phyloP scores from a whole-genome alignment of 2,888 invertebrate species.

The Scaptomyza tumidula region DNA sequence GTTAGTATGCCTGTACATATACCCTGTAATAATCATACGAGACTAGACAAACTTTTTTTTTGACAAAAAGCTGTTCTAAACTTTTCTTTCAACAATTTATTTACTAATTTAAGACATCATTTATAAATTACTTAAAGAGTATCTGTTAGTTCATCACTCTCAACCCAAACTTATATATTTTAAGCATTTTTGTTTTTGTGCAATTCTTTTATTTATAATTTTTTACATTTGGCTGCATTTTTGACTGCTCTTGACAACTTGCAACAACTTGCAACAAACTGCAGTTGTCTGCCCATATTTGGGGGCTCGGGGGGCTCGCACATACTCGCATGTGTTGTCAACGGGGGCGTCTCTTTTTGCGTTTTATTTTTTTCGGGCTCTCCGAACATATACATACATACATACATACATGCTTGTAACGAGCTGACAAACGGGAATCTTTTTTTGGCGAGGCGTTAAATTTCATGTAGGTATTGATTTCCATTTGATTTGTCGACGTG shows the following conservation, averaged over 20 bases:
- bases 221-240: conserved; percentile 46
- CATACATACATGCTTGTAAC: conserved; percentile 27
- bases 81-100: no score
- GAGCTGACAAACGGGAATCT: conserved; percentile 43
- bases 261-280: conserved; percentile 30
- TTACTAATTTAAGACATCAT: background rate
- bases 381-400: background rate
- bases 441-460: conserved; percentile 59
- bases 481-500: conserved; percentile 70
- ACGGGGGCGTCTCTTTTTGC: conserved; percentile 33
- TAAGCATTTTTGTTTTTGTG: conserved; percentile 33
- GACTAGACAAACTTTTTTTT: background rate
- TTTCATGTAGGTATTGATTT: conserved; percentile 77
- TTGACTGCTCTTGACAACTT: conserved; percentile 62
- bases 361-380: background rate
- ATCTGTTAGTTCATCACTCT: conserved; percentile 6
- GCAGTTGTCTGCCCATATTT: conserved; percentile 55
- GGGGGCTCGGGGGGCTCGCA: conserved; percentile 5
- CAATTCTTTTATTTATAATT: conserved; percentile 48
- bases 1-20: conserved; percentile 1
- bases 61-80: background rate
- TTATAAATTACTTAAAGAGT: conserved; percentile 2
- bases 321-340: conserved; percentile 22
- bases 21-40: conserved; percentile 13
- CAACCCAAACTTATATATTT: conserved; percentile 8